Evolutionary conservation across 2,797 vertebrate genomes (phyloP).

Genomic region (Ceryle rudis): DNA sequence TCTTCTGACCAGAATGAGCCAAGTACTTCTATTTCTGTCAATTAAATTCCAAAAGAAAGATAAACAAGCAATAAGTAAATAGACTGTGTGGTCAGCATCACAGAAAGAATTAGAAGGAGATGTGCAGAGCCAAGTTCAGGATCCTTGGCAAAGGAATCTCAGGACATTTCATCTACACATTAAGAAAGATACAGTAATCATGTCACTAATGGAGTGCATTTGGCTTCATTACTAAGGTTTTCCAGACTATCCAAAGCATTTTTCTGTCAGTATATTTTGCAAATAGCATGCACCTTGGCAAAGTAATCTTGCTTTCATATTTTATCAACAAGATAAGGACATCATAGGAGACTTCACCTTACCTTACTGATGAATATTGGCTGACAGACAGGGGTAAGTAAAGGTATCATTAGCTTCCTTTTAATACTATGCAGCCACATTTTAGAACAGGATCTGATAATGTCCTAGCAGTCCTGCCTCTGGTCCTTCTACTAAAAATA

Average conservation of each 20-base stretch:
- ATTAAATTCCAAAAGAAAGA: constrained; percentile 29
- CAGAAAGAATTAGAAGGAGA: neutral
- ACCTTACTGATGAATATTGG: neutral
- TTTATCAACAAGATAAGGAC: neutral
- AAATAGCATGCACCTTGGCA: neutral
- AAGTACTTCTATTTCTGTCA: constrained; percentile 35
- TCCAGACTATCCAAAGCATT: neutral
- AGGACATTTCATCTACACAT: neutral
- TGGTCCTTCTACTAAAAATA: neutral
- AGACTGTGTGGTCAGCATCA: neutral
- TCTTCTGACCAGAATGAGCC: neutral
- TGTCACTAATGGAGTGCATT: neutral
- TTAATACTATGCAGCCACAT: neutral
- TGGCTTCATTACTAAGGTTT: neutral
- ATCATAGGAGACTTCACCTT: neutral
- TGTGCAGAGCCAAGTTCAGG: neutral
- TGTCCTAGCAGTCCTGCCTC: neutral
- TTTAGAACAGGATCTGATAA: neutral
- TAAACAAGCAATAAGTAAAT: constrained; percentile 20
- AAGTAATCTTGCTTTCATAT: neutral
- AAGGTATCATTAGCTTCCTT: neutral
- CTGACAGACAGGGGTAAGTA: neutral
- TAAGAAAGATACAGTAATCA: neutral
- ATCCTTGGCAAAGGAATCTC: neutral
- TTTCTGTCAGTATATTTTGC: neutral